A percentile compares a stretch with the other conserved stretches of the same genome.
These are phyloP conservation scores for Hozukius guyotensis DNA, from an alignment of 2,797 vertebrate genomes.

Conservation along the genomic window DNA sequence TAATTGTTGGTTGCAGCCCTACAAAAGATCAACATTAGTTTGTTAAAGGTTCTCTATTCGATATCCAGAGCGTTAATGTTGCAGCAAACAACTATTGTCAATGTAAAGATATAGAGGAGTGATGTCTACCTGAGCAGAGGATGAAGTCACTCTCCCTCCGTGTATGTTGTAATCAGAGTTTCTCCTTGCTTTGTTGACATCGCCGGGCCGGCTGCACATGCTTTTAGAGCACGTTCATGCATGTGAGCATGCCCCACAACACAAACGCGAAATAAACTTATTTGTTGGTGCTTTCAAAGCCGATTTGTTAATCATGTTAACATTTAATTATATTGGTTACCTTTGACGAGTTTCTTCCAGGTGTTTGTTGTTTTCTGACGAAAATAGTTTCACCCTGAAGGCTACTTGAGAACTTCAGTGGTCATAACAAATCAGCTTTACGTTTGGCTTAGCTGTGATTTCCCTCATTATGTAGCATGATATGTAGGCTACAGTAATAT, in stretches of 20 bases:
- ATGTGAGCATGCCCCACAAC: too few relatives aligned
- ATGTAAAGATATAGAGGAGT: too few relatives aligned
- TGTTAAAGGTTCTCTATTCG: too few relatives aligned
- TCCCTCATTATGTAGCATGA: not conserved
- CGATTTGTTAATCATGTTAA: fast-evolving
- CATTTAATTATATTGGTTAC: not conserved
- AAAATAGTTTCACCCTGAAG: not conserved
- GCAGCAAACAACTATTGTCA: too few relatives aligned
- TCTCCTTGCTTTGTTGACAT: too few relatives aligned
- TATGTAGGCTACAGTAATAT: not conserved
- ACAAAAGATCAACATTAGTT: not conserved
- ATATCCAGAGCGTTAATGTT: too few relatives aligned
- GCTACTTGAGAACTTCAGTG: not conserved
- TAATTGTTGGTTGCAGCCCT: not conserved
- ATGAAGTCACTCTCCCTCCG: too few relatives aligned
- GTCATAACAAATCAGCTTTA: not conserved
- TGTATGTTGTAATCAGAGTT: too few relatives aligned
- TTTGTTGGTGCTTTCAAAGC: not conserved
- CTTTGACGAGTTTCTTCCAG: not conserved
- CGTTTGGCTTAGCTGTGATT: not conserved
- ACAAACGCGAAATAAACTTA: fast-evolving
- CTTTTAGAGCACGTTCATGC: too few relatives aligned
- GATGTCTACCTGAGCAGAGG: too few relatives aligned
- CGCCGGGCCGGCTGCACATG: too few relatives aligned
- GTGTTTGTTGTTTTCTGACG: not conserved